Evolutionary conservation across 2,797 vertebrate genomes (phyloP).

Genomic region (Nyctibius grandis): DNA sequence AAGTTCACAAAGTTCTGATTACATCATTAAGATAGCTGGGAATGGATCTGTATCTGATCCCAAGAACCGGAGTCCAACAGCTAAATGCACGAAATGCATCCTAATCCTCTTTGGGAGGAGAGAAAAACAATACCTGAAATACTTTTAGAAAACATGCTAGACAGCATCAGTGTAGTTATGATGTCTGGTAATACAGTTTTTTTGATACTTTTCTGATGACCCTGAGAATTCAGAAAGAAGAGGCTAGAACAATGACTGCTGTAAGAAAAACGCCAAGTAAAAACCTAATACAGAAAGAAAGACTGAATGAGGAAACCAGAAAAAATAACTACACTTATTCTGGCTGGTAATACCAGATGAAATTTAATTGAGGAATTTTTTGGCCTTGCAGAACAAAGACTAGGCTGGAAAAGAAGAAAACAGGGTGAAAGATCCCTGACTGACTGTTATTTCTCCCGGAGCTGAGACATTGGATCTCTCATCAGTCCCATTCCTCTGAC

Average conservation of each 20-base stretch:
- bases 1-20: background rate
- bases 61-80: background rate
- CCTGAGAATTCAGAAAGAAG: background rate
- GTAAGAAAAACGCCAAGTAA: background rate
- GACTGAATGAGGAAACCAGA: background rate
- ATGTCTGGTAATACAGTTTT: background rate
- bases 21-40: background rate
- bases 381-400: background rate
- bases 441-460: background rate
- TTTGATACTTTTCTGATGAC: background rate
- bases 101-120: background rate
- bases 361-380: background rate
- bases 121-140: background rate
- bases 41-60: background rate
- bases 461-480: background rate
- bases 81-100: background rate
- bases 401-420: background rate
- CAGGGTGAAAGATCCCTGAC: background rate
- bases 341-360: background rate
- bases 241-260: background rate
- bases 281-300: background rate
- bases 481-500: background rate
- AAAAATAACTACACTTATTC: background rate
- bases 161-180: background rate
- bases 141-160: background rate